A percentile compares a stretch with the other conserved stretches of the same genome.
Conservation (phyloP, 2,888 invertebrate species). For the Scaptomyza parva region DNA sequence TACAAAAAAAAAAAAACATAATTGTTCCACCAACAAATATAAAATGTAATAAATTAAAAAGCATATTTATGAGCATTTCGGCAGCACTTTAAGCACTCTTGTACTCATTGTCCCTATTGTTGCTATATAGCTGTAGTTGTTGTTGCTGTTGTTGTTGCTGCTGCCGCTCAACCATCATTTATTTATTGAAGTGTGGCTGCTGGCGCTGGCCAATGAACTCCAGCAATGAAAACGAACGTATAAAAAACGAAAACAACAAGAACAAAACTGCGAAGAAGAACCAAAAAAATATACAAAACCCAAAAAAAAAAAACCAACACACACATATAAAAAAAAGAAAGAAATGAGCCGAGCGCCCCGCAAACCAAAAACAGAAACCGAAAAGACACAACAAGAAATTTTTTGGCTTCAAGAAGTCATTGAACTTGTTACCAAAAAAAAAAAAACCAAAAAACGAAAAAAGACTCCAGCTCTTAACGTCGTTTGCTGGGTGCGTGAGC, state of each 20-base stretch:
- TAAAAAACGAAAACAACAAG: conserved; percentile 77
- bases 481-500: conserved; percentile 69
- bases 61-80: conserved; percentile 52
- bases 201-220: conserved; percentile 80
- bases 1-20: conserved; percentile 16
- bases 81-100: conserved; percentile 37
- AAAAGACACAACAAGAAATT: conserved; percentile 59
- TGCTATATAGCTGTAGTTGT: conserved; percentile 15
- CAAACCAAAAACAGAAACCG: conserved; percentile 64
- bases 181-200: conserved; percentile 70
- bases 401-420: conserved; percentile 80
- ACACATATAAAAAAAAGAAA: conserved; percentile 12
- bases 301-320: no score
- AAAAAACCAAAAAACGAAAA: conserved; percentile 13
- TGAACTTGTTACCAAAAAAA: conserved; percentile 78
- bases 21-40: conserved; percentile 35
- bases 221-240: conserved; percentile 83
- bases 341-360: conserved; percentile 43
- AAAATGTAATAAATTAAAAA: conserved; percentile 70
- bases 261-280: conserved; percentile 63
- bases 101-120: conserved; percentile 18
- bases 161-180: conserved; percentile 63
- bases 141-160: conserved; percentile 34
- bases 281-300: conserved; percentile 12
- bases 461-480: conserved; percentile 33